Base-by-base conservation (phyloP, 2,797 vertebrate genomes). In the Vultur gryphus region DNA sequence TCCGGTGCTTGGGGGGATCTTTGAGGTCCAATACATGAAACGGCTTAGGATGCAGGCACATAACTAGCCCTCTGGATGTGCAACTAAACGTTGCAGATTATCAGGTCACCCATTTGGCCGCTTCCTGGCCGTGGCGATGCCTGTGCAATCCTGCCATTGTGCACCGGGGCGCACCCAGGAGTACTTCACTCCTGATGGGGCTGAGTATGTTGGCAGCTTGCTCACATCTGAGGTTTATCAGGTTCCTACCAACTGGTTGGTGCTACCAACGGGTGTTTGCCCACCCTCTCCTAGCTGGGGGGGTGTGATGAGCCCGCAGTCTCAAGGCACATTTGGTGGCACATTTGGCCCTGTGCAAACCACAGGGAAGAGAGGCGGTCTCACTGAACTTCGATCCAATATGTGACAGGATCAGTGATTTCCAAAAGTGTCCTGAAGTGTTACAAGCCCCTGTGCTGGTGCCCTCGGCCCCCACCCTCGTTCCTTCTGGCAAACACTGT, bases 161-260 rank as follows among this genome's bases (percentile, higher is more conserved):
- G 58, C 52, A 15, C 37, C 0, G 1, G 0, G 2, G 51, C 33
- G 8, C 48, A 9, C n/a, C 49, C 28, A 21, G 10, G 26, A 59
- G 26, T 4, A 11, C 49, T 52, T 46, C 7, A 2, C 39, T 59
- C 29, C 57, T 37, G 35, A 5, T 13, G 46, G 57, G 39, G 31
- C 57, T 25, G 26, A 29, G 25, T 11, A 3, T 25, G 16, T 39
- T 20, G n/a, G 64, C 58, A 67, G 9, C 28, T 62, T 17, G 3
- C n/a, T 79, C 19, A 8, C n/a, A 13, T 41, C 31, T 41, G 25
- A 72, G 54, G 9, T n/a, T 72, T 46, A 24, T 24, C 43, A 10
- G 18, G 41, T 76, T 87, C 55, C 54, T 76, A 24, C 33, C n/a
- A 62, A 13, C 25, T 15, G 29, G 9, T 20, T 48, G 39, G 39